A percentile compares a stretch with the other conserved stretches of the same genome.
phyloP scores from a whole-genome alignment of 2,888 invertebrate genomes.

The Thymelicus acteon region DNA sequence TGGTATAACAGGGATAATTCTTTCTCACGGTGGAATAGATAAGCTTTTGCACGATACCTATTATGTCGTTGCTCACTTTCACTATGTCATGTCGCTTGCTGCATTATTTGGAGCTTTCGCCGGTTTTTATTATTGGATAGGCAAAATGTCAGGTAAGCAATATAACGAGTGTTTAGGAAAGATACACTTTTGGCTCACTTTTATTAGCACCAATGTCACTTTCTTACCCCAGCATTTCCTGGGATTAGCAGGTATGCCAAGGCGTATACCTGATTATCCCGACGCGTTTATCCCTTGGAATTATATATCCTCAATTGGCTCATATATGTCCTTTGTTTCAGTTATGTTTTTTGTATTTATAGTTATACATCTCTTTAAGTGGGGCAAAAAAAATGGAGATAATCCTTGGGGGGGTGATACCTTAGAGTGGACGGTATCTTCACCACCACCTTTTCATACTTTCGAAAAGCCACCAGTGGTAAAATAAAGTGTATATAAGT shows the following conservation, averaged over 20 bases:
- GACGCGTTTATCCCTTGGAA: constrained; percentile 28
- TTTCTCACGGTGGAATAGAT: constrained; percentile 14
- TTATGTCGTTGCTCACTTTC: constrained; percentile 29
- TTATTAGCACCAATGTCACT: constrained; percentile 20
- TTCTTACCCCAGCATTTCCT: constrained; percentile 28
- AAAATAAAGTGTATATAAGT: constrained; percentile 24
- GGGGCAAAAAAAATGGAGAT: constrained; percentile 25
- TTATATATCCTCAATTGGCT: constrained; percentile 26
- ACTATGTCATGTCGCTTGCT: constrained; percentile 20
- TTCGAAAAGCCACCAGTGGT: constrained; percentile 21
- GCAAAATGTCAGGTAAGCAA: constrained; percentile 7
- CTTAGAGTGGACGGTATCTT: constrained; percentile 23
- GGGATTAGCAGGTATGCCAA: constrained; percentile 22
- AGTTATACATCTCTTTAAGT: constrained; percentile 26
- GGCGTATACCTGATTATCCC: constrained; percentile 19
- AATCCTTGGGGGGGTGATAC: constrained; percentile 23
- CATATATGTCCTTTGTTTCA: constrained; percentile 24
- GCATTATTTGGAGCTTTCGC: constrained; percentile 21
- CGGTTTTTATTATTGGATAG: constrained; percentile 18
- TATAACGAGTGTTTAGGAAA: constrained; percentile 15
- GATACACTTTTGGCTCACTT: constrained; percentile 15
- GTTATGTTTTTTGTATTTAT: constrained; percentile 15
- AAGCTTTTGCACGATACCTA: constrained; percentile 22
- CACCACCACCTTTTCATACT: constrained; percentile 26
- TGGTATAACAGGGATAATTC: constrained; percentile 22